A percentile compares a stretch with the other conserved stretches of the same genome.
Conservation (phyloP, 2,797 vertebrate genomes). For the Benthosema pterotum region DNA sequence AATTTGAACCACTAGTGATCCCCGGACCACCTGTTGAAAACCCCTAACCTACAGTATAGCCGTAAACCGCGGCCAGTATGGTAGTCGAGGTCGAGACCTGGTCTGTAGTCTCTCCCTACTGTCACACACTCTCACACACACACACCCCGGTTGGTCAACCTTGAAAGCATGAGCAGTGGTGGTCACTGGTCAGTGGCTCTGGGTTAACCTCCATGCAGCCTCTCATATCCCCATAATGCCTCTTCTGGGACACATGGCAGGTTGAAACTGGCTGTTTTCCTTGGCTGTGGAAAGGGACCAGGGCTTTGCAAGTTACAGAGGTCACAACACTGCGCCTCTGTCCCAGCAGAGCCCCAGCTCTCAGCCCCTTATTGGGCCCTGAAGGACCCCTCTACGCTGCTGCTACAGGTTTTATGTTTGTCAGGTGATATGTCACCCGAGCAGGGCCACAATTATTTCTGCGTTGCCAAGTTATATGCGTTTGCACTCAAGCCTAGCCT, state of each 20-base stretch:
- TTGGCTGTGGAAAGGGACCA: constrained; percentile 1
- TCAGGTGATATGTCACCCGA: constrained; percentile 26
- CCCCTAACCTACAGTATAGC: no score
- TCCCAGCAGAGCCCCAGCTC: constrained; percentile 24
- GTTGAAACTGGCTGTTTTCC: background rate
- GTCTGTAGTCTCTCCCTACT: no score
- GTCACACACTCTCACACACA: background rate
- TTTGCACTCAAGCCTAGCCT: constrained; percentile 9
- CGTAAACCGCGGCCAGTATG: no score
- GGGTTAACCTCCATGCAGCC: background rate
- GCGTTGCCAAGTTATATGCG: constrained; percentile 19
- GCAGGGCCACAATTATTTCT: constrained; percentile 16
- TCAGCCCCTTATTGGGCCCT: constrained; percentile 19
- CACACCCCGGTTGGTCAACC: no score
- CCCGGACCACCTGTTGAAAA: no score
- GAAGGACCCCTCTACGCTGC: constrained; percentile 6
- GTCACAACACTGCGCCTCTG: constrained; percentile 7
- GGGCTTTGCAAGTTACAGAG: background rate
- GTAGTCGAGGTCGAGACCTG: no score
- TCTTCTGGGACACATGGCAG: constrained; percentile 3
- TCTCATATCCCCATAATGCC: background rate
- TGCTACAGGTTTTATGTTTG: constrained; percentile 1
- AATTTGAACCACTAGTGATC: no score
- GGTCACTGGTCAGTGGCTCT: background rate
- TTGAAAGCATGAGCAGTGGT: constrained; percentile 1